These are phyloP conservation scores for Barypeithes pellucidus DNA, from an alignment of 2,888 invertebrate species.

Conservation along the genomic window DNA sequence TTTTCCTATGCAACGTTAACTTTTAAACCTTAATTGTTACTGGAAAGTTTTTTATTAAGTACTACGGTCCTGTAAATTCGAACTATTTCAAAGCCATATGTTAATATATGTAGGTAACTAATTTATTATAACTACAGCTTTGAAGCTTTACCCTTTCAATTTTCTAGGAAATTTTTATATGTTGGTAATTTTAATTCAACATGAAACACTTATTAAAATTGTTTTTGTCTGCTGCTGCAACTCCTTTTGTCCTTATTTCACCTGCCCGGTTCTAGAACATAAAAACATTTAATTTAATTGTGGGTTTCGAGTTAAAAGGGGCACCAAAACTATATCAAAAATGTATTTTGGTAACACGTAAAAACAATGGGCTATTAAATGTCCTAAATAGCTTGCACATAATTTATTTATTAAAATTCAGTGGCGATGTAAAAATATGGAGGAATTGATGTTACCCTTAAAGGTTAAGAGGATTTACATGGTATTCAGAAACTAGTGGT, in stretches of 20 bases:
- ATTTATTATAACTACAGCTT: slow-evolving; percentile 59
- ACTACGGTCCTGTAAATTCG: slow-evolving; percentile 41
- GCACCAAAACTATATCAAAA: slow-evolving; percentile 30
- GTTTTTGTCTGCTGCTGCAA: slow-evolving; percentile 52
- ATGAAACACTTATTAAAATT: slow-evolving; percentile 59
- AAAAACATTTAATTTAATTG: slow-evolving; percentile 45
- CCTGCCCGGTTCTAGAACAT: slow-evolving; percentile 42
- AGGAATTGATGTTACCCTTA: no score
- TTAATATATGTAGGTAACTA: slow-evolving; percentile 56
- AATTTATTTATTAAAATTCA: neutral
- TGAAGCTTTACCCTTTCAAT: slow-evolving; percentile 55
- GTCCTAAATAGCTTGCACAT: slow-evolving; percentile 7
- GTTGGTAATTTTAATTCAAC: slow-evolving; percentile 58
- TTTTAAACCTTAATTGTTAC: slow-evolving; percentile 4
- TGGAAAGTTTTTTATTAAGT: neutral
- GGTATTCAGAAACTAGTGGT: no score
- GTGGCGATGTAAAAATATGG: slow-evolving; percentile 15
- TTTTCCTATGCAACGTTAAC: neutral
- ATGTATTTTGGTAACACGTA: slow-evolving; percentile 14
- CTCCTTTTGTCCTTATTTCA: slow-evolving; percentile 43
- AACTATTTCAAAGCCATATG: slow-evolving; percentile 55
- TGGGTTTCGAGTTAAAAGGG: slow-evolving; percentile 26
- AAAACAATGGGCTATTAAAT: slow-evolving; percentile 36
- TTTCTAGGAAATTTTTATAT: slow-evolving; percentile 58
- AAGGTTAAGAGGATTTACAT: no score